A percentile compares a stretch with the other conserved stretches of the same genome.
These are phyloP conservation scores for Calidris pygmaea DNA, from an alignment of 2,113 vertebrate species.

Conservation along the genomic window DNA sequence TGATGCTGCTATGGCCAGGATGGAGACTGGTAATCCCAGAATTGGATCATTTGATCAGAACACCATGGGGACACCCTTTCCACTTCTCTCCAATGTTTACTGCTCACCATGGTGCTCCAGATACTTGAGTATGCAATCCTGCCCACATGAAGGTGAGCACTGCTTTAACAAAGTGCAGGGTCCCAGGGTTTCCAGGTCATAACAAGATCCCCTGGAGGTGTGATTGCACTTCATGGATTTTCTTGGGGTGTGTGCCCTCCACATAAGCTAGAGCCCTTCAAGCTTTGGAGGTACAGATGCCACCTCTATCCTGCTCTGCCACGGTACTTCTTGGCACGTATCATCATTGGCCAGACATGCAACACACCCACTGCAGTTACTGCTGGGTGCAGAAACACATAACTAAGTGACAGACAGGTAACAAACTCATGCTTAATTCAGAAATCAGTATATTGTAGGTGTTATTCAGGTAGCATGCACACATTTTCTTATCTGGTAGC, in stretches of 20 bases:
- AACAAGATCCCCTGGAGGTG: background rate
- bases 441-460: slow-evolving; percentile 6
- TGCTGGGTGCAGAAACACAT: background rate
- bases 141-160: background rate
- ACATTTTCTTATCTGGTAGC: background rate
- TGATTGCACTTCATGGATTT: background rate
- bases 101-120: background rate
- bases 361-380: background rate
- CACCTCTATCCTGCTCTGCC: background rate
- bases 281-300: background rate
- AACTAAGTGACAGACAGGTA: background rate
- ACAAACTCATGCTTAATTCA: background rate
- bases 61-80: background rate
- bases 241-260: no score
- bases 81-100: background rate
- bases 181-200: background rate
- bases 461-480: background rate
- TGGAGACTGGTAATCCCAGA: background rate
- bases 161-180: background rate
- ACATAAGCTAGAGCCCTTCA: background rate
- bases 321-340: background rate
- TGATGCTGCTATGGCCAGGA: no score
- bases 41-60: background rate
- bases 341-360: no score
- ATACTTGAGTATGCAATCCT: background rate